Evolutionary conservation across 2,113 vertebrate genomes (phyloP), one percentile per base, ranked within the genome.

Genomic region (Sphaerodactylus townsendi): DNA sequence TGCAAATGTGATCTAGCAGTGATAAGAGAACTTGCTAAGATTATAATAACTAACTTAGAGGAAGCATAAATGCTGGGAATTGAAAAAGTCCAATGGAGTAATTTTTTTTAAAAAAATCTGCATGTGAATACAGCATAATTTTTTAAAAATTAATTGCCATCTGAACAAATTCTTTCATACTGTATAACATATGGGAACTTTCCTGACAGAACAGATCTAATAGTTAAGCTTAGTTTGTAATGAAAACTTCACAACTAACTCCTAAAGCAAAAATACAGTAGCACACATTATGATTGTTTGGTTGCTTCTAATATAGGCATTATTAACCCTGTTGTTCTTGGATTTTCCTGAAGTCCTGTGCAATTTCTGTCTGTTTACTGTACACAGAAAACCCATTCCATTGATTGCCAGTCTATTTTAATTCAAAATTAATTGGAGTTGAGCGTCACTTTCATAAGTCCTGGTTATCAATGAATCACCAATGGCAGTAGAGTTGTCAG

Each of bases 121-220:
- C 62, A 89, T 87, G 44, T 89, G 78, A 92, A 90, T 85, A 30
- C 76, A 88, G 86, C 74, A 83, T 44, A 83, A 84, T 87, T 86
- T 56, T 4, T 78, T 68, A 85, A 86, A 89, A 87, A 65, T 41
- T 69, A 86, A 25, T 76, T 79, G 86, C 88, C 66, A 85, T 79
- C 8, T 10, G 74, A 41, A 71, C 37, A 83, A 90, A 79, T 2
- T 14, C 10, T 78, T 46, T 81, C 80, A 48, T 93, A 10, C 56
- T 65, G 2, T 68, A 73, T 92, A 83, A 71, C 77, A 80, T 86
- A 19, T 39, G 1, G 75, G 74, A 89, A 87, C 33, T 28, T 76
- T 14, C 65, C 86, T 78, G 88, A 21, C 4, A 81, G 13, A 77
- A 86, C 59, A 74, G 62, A 15, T 56, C 66, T 79, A 82, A 85